Base-by-base conservation (phyloP, 2,113 vertebrate genomes). In the Calidris pugnax region DNA sequence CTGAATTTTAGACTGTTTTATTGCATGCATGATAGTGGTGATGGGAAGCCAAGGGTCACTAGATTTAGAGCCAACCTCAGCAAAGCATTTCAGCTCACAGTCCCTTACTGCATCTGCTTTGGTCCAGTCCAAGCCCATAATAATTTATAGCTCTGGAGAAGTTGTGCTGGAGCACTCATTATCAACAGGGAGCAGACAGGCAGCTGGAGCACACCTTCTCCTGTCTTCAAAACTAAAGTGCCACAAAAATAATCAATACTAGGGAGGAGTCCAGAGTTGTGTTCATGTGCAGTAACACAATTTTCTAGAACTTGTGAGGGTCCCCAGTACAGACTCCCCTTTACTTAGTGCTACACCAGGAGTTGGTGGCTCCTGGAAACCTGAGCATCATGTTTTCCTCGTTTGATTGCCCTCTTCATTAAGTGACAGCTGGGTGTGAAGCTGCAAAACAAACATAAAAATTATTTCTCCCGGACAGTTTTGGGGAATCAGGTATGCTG, bases 251-350 rank as follows among this genome's bases (percentile, higher is more conserved):
- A 83, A 45, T 13, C 7, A 14, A 18, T 63, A 35, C 9, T 2
- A 6, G 1, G 4, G 41, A 77, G 30, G 19, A 50, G 32, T 51
- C 43, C 47, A 72, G 47, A 81, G 3, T 28, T 71, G 10, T 55
- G 37, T 20, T 71, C 15, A 2, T 28, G 32, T 28, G 55, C 76
- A 47, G 15, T 22, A 62, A 20, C 17, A 51, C 32, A 18, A 14
- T 17, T 75, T 66, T n/a, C 47, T 89, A 62, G 69, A 77, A 63
- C 12, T 6, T 41, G 4, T 83, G 53, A 84, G 16, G 7, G 43
- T 37, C 6, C 10, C 6, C 48, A 47, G 0, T 4, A 41, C 0
- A 2, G n/a, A 14, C 13, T 80, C 4, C 24, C 11, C 47, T 86
- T 86, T 39, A 39, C 37, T 63, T 63, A 63, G 27, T 28, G 37